Base-by-base conservation (phyloP, 2,113 vertebrate genomes). In the Greenwoodochromis staneri region DNA sequence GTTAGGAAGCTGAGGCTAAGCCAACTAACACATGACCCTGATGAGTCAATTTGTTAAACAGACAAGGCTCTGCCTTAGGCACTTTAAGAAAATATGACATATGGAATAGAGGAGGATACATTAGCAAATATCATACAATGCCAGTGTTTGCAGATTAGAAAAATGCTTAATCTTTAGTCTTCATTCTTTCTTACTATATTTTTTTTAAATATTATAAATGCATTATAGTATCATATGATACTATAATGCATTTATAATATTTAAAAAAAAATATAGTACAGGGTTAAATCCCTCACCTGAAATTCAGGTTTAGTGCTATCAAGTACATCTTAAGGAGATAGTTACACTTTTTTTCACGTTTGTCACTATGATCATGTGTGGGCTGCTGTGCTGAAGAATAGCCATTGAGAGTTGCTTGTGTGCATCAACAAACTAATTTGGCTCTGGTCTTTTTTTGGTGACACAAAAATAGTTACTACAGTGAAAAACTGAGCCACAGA, bases 11-110 rank as follows among this genome's bases (percentile, higher is more conserved):
- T 90, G 93, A 91, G 90, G 34, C 86, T 7, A 87, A 95, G 95
- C 95, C 94, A 95, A 76, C 34, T 91, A 95, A 94, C 84, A 91
- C 88, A 24, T 92, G 92, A 94, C 95, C 93, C 94, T 87, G 91
- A 90, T 91, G 90, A 95, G 88, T 96, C 94, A 94, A 95, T 93
- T 91, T 95, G 93, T 84, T 92, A 89, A 94, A 93, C 90, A 95
- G 92, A 93, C 87, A 83, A 83, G 82, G 38, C 88, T 76, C 71
- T 16, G 85, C 89, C 87, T 57, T 66, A 89, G 81, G 91, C 85
- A 47, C 85, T 84, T 80, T 66, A 61, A 45, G 63, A 83, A 93
- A 88, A 69, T 76, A 82, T 87, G 85, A 83, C 66, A 51, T 40
- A 63, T 31, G 80, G 53, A 36, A 82, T 8, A 82, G 36, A 29